These are phyloP conservation scores for Drosophila borealis DNA, from an alignment of 2,888 invertebrate species.

Conservation along the genomic window DNA sequence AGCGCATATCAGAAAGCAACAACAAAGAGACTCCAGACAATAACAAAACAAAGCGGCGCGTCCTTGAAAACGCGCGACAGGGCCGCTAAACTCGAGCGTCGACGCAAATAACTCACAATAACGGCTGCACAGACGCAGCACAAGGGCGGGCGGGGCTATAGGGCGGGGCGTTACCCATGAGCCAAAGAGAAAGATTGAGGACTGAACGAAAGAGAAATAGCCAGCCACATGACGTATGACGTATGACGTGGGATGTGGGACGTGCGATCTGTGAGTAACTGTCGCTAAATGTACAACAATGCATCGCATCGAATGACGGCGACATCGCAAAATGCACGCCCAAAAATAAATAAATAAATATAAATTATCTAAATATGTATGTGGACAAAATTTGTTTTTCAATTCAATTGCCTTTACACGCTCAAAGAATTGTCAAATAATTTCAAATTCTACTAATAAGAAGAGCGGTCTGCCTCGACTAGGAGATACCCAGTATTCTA, in stretches of 20 bases:
- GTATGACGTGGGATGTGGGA: slow-evolving; percentile 10
- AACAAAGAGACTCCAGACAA: slow-evolving; percentile 73
- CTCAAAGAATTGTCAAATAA: slow-evolving; percentile 6
- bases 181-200: slow-evolving; percentile 31
- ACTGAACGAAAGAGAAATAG: slow-evolving; percentile 15
- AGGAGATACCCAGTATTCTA: neutral
- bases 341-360: slow-evolving; percentile 29
- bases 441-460: neutral
- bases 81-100: slow-evolving; percentile 72
- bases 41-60: slow-evolving; percentile 72
- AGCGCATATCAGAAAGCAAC: slow-evolving; percentile 29
- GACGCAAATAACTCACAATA: slow-evolving; percentile 77
- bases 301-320: slow-evolving; percentile 18
- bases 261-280: slow-evolving; percentile 40
- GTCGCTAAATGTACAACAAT: slow-evolving; percentile 33
- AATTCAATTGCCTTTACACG: slow-evolving; percentile 5
- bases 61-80: slow-evolving; percentile 73
- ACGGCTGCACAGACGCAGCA: slow-evolving; percentile 17
- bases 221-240: slow-evolving; percentile 14
- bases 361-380: slow-evolving; percentile 24
- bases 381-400: slow-evolving; percentile 5
- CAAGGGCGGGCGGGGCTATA: neutral
- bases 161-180: slow-evolving; percentile 5
- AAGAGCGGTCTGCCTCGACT: neutral
- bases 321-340: slow-evolving; percentile 24